phyloP scores from a whole-genome alignment of 2,888 invertebrate species.

The Drosophila percnosoma region DNA sequence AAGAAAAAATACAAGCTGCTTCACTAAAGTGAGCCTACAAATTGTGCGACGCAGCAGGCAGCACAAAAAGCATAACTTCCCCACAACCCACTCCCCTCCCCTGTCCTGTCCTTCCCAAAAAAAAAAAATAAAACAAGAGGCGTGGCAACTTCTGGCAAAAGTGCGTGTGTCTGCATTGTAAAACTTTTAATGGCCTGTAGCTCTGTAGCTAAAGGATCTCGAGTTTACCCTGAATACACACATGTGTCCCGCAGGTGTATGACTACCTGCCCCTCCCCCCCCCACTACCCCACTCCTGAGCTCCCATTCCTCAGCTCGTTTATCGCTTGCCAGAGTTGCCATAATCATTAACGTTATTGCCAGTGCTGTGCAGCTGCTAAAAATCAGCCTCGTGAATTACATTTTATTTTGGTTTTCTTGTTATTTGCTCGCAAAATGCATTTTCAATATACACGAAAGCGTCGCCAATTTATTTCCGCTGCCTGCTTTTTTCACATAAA shows the following conservation, averaged over 20 bases:
- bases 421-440: slow-evolving; percentile 55
- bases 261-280: background rate
- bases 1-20: slow-evolving; percentile 39
- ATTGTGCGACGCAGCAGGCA: slow-evolving; percentile 29
- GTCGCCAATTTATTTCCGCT: slow-evolving; percentile 65
- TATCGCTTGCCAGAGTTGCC: slow-evolving; percentile 47
- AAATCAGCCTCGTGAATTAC: slow-evolving; percentile 46
- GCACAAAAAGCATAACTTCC: background rate
- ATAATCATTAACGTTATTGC: slow-evolving; percentile 78
- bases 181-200: slow-evolving; percentile 79
- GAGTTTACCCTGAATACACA: slow-evolving; percentile 30
- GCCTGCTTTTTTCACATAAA: slow-evolving; percentile 64
- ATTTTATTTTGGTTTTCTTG: slow-evolving; percentile 12
- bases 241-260: slow-evolving; percentile 71
- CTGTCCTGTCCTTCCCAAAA: background rate
- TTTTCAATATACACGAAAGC: slow-evolving; percentile 68
- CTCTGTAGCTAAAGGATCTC: slow-evolving; percentile 25
- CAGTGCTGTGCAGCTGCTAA: slow-evolving; percentile 54
- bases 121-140: slow-evolving; percentile 16
- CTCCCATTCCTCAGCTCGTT: slow-evolving; percentile 5
- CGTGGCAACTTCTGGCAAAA: slow-evolving; percentile 50
- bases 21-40: slow-evolving; percentile 53
- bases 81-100: background rate
- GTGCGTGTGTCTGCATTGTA: slow-evolving; percentile 81
- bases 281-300: background rate